Evolutionary conservation across 2,113 vertebrate species (phyloP), one percentile per base, ranked within the genome.

Genomic region (Buteo buteo): DNA sequence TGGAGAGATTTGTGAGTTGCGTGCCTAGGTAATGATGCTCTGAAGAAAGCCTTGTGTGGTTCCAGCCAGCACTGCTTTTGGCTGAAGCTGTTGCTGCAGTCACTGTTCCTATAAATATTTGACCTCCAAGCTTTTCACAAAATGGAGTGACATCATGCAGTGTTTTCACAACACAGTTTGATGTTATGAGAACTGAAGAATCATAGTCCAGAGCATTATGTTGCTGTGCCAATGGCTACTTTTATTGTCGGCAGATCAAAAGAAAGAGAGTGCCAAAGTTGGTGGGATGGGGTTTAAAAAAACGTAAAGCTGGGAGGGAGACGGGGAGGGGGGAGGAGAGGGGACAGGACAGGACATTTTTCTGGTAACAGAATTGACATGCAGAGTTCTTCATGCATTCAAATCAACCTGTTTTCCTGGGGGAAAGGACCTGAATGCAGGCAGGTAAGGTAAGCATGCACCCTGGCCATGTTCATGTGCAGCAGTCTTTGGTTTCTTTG

Each of bases 271-370:
- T 71, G 45, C 8, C 31, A 40, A 81, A 76, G 8, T 18, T 62
- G 52, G 32, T 55, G 13, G 9, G 6, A 34, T 38, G 10, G 1
- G 1, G 1, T 38, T 58, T 32, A 5, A 58, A 66, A 89, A 44
- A 57, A 52, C 54, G 20, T 22, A 45, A 36, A 22, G 0, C 8
- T 2, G 0, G 0, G 0, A 7, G 3, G 7, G 6, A 1, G 3
- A 45, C 18, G 11, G 49, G 22, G 24, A 4, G 4, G 24, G 49
- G 24, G 4, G 13, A 25, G 24, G 50, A 25, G 24, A 15, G 49
- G 15, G 8, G 14, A 4, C 8, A 72, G 7, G 5, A 29, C 1
- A 2, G 6, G 18, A 36, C 2, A 28, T 52, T 78, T 69, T 64
- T 73, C 22, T 66, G 7, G 3, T 81, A 44, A 52, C 7, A 47